Evolutionary conservation across 2,888 invertebrate species (phyloP).

Genomic region (Carterocephalus palaemon): DNA sequence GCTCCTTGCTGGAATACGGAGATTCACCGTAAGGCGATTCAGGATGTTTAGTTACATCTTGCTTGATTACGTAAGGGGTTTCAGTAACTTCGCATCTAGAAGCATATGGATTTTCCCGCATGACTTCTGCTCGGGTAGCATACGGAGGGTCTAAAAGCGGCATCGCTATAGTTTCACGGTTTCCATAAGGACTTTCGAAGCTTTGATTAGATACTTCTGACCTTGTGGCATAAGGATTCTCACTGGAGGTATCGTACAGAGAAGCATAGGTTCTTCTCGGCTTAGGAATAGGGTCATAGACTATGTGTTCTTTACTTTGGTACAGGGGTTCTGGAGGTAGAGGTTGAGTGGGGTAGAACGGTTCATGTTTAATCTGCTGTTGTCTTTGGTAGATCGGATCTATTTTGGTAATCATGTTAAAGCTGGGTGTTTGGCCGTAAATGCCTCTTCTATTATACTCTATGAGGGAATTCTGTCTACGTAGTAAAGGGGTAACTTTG

Average conservation of each 20-base stretch:
- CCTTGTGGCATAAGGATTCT: slow-evolving; percentile 64
- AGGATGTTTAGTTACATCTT: slow-evolving; percentile 50
- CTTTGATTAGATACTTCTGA: slow-evolving; percentile 68
- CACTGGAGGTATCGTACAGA: slow-evolving; percentile 66
- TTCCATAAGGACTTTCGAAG: slow-evolving; percentile 68
- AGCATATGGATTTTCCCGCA: slow-evolving; percentile 42
- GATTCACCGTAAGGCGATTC: slow-evolving; percentile 64
- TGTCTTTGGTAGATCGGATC: slow-evolving; percentile 78
- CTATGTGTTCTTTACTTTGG: slow-evolving; percentile 74
- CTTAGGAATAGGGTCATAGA: slow-evolving; percentile 75
- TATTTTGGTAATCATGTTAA: slow-evolving; percentile 78
- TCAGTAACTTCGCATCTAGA: slow-evolving; percentile 40
- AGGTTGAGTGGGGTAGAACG: slow-evolving; percentile 72
- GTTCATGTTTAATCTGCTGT: slow-evolving; percentile 71
- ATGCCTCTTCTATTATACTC: slow-evolving; percentile 73
- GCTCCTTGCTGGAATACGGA: slow-evolving; percentile 71
- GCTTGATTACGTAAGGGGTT: slow-evolving; percentile 39
- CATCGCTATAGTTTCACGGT: slow-evolving; percentile 62
- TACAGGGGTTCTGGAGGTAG: slow-evolving; percentile 75
- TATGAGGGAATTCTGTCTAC: slow-evolving; percentile 76
- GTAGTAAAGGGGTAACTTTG: slow-evolving; percentile 75
- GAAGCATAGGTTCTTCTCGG: slow-evolving; percentile 73
- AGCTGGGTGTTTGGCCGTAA: slow-evolving; percentile 68
- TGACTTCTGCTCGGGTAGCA: slow-evolving; percentile 48
- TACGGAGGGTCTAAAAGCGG: slow-evolving; percentile 62